Percentiles rank a stretch among this genome's conserved stretches.
Conservation (phyloP, 2,113 vertebrate genomes). For the Gymnobelideus leadbeateri region DNA sequence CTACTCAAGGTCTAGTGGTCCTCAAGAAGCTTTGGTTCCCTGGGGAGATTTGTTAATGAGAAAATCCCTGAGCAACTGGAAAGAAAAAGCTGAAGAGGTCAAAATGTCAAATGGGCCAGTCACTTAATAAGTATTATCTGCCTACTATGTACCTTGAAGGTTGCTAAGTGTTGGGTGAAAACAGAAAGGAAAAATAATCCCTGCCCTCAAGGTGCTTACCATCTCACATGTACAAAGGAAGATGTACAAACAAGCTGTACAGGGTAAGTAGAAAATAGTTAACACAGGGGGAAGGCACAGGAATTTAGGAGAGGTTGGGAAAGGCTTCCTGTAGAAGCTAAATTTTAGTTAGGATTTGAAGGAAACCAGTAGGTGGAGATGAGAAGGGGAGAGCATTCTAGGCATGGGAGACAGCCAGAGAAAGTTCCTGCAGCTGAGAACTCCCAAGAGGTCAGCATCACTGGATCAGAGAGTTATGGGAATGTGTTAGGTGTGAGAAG, state of each 20-base stretch:
- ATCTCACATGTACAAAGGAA: not conserved
- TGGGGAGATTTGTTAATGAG: not conserved
- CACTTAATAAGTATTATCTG: not conserved
- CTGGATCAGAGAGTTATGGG: not conserved
- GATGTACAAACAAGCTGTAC: not conserved
- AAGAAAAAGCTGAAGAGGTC: not conserved
- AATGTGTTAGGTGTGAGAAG: not conserved
- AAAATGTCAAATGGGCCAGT: not conserved
- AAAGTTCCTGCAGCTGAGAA: not conserved
- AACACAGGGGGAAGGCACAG: not conserved
- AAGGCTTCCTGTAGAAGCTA: not conserved
- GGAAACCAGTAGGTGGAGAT: not conserved
- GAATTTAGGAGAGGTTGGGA: not conserved
- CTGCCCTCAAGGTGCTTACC: not conserved
- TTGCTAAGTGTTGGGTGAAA: not conserved
- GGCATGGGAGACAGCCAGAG: not conserved
- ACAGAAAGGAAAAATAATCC: not conserved
- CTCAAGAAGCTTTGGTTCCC: not conserved
- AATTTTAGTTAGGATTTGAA: not conserved
- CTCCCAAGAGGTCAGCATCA: not conserved
- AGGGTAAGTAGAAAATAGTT: not conserved
- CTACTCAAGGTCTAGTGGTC: not conserved
- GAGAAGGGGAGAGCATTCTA: not conserved
- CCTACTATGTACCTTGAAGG: not conserved
- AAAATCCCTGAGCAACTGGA: not conserved